Conservation (phyloP, 2,888 invertebrate species). For the Epirrita christyi region DNA sequence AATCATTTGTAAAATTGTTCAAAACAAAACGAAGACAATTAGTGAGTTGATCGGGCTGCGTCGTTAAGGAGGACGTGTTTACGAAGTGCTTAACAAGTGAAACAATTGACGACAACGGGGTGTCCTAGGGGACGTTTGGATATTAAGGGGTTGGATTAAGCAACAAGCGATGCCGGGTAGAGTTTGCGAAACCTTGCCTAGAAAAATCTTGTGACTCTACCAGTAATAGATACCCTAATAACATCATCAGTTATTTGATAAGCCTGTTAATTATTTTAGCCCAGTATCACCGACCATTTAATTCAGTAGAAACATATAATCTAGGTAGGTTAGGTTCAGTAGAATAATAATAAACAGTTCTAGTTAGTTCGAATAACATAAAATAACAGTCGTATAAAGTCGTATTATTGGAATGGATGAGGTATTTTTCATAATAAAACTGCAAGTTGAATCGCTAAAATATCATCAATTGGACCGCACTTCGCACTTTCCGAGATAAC, state of each 20-base stretch:
- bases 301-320: too few species aligned
- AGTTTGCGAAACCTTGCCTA: not conserved
- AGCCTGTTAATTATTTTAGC: too few species aligned
- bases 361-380: too few species aligned
- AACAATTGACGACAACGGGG: slow-evolving; percentile 73
- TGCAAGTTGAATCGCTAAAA: slow-evolving; percentile 21
- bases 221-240: too few species aligned
- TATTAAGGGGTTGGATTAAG: not conserved
- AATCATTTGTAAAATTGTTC: not conserved
- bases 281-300: too few species aligned
- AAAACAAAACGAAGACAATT: slow-evolving; percentile 11
- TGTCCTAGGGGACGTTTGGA: slow-evolving; percentile 48
- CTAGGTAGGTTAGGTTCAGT: too few species aligned
- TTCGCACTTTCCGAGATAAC: slow-evolving; percentile 58
- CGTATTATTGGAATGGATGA: too few species aligned
- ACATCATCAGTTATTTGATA: too few species aligned
- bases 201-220: too few species aligned
- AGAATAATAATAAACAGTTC: too few species aligned
- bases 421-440: too few species aligned
- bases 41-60: slow-evolving; percentile 21
- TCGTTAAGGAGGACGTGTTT: slow-evolving; percentile 63
- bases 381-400: too few species aligned
- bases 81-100: slow-evolving; percentile 63
- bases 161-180: not conserved
- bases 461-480: slow-evolving; percentile 38